Evolutionary conservation across 2,888 invertebrate genomes (phyloP), one percentile per base, ranked within the genome.

Genomic region (Adelphocoris suturalis): DNA sequence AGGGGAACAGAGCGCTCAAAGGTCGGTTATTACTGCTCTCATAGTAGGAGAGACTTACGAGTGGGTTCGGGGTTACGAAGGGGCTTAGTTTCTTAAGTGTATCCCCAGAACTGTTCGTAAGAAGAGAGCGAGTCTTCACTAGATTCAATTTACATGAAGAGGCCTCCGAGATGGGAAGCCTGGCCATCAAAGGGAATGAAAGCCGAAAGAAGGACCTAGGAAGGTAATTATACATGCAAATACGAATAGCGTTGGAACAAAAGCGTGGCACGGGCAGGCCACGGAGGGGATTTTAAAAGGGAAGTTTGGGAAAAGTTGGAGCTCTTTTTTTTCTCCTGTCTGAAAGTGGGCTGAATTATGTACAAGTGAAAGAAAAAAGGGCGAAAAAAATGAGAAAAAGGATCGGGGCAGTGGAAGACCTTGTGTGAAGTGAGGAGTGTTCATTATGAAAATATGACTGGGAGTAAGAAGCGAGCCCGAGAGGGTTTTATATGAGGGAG

Each of bases 181-280:
- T 37, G 27, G 52, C 78, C 47, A 88, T 88, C 88, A 88, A 88
- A 88, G 88, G 88, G 88, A 88, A 78, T 46, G 78, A 78, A 86
- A 75, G 61, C 37, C 61, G 46, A 23, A 37, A 46, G 68, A 68
- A 85, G 76, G 61, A 85, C 57, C 37, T 55, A 37, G 37, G 37
- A 61, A 76, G 78, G 78, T 88, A 88, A 88, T 88, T 88, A 88
- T 88, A 88, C 88, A 88, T 88, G 88, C 88, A 88, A 88, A 88
- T 88, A 88, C 78, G 23, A 48, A 46, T 46, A 37, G 37, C 37
- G 37, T 12, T 85, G 78, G 47, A 78, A 78, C 78, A 78, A 78
- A 78, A 78, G 46, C 78, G 37, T 37, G 68, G 68, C 68, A 68
- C 68, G 68, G 68, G 23, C 68, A 12, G 23, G 19, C 23, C 23